phyloP scores from a whole-genome alignment of 2,888 invertebrate genomes.

The Antheraea yamamai region DNA sequence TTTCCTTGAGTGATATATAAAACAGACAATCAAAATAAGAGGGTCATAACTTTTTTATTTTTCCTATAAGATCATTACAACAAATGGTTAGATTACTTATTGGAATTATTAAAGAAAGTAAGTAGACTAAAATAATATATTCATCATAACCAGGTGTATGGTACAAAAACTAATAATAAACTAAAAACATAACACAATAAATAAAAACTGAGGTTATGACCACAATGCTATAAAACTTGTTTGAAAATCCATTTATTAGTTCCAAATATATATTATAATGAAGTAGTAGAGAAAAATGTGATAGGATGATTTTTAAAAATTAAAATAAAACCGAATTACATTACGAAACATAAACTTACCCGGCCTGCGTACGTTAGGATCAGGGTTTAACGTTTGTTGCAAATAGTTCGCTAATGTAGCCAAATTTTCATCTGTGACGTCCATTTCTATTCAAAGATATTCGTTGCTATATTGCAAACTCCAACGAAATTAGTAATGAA shows the following conservation, averaged over 20 bases:
- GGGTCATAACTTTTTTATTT: too few species aligned
- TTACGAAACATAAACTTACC: conserved; percentile 81
- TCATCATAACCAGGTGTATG: background rate
- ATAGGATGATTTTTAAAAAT: background rate
- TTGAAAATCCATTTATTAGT: background rate
- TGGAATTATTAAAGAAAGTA: too few species aligned
- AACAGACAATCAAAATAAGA: too few species aligned
- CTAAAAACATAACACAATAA: background rate
- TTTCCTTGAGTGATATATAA: too few species aligned
- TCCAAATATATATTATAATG: background rate
- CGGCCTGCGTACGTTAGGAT: conserved; percentile 90
- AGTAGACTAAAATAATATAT: too few species aligned
- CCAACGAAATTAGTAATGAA: background rate
- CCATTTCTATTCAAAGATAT: conserved; percentile 82
- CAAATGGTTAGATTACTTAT: too few species aligned
- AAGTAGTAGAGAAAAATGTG: background rate
- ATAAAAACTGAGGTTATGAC: background rate
- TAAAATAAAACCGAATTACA: background rate
- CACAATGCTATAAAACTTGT: background rate
- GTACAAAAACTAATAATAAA: background rate
- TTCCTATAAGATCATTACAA: too few species aligned
- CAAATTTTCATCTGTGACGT: conserved; percentile 93
- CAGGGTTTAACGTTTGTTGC: conserved; percentile 93
- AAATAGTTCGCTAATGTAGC: conserved; percentile 91
- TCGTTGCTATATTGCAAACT: background rate